Percentiles rank a stretch among this genome's conserved stretches.
Evolutionary conservation across 2,797 vertebrate species (phyloP).

Genomic region (Ceyx erithaca): DNA sequence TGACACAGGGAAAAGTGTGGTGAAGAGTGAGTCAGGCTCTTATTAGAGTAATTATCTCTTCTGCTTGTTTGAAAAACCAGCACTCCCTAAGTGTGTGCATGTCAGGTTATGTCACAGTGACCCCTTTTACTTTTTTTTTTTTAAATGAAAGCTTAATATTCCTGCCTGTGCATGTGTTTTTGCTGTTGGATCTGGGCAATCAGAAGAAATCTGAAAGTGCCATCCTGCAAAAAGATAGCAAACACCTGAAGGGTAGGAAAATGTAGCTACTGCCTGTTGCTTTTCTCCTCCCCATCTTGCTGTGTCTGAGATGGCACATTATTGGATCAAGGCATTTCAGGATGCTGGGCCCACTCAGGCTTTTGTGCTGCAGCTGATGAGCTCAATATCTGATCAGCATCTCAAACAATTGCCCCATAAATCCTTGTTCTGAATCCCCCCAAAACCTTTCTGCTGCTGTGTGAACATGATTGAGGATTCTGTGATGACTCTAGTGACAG

Average conservation of each 20-base stretch:
- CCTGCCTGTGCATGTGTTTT: not conserved
- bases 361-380: not conserved
- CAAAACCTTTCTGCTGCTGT: not conserved
- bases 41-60: constrained; percentile 1
- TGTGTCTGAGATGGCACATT: not conserved
- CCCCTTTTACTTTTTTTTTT: not conserved
- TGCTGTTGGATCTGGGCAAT: not conserved
- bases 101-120: constrained; percentile 1
- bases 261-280: not conserved
- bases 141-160: not conserved
- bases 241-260: not conserved
- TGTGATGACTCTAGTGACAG: not conserved
- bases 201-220: not conserved
- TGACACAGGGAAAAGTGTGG: not conserved
- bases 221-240: not conserved
- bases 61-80: not conserved
- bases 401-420: not conserved
- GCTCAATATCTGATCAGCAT: not conserved
- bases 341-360: not conserved
- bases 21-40: constrained; percentile 17
- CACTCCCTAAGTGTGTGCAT: not conserved
- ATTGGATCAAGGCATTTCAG: not conserved
- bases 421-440: not conserved
- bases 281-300: not conserved
- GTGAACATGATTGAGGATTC: not conserved